A percentile compares a stretch with the other conserved stretches of the same genome.
These are phyloP conservation scores for Antheraea mylitta DNA, from an alignment of 1,140 invertebrate species.

Conservation along the genomic window DNA sequence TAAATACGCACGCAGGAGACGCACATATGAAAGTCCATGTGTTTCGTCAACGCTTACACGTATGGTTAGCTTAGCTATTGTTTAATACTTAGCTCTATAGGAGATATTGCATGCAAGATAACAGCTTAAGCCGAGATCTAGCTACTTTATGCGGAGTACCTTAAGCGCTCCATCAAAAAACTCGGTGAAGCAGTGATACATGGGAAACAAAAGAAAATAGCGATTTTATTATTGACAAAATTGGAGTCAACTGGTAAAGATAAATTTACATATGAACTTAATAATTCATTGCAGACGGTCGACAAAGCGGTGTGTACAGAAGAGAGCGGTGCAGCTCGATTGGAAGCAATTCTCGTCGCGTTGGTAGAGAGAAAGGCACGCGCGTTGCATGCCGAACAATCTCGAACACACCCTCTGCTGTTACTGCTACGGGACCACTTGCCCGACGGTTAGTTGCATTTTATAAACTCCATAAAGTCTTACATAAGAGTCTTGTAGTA, in stretches of 20 bases:
- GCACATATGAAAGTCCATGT: too few species aligned
- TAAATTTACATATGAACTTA: background rate
- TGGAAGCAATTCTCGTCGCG: constrained; percentile 83
- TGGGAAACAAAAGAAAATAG: too few species aligned
- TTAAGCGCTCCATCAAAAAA: too few species aligned
- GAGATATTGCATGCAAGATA: too few species aligned
- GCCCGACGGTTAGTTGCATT: constrained; percentile 48
- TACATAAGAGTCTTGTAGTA: background rate
- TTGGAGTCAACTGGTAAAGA: background rate
- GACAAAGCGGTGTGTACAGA: constrained; percentile 86
- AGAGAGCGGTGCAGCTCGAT: constrained; percentile 80
- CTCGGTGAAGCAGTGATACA: too few species aligned
- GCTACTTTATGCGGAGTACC: too few species aligned
- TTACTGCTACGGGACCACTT: constrained; percentile 54
- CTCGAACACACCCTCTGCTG: constrained; percentile 54
- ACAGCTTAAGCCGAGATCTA: too few species aligned
- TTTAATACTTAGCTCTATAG: too few species aligned
- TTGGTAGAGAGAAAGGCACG: constrained; percentile 82
- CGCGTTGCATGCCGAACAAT: constrained; percentile 66
- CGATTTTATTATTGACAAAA: too few species aligned
- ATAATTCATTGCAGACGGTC: constrained; percentile 71
- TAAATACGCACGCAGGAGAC: too few species aligned
- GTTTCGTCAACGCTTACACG: too few species aligned
- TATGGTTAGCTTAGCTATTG: too few species aligned
- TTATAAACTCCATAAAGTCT: background rate